These are phyloP conservation scores for Tanytarsus gracilentus DNA, from an alignment of 2,888 invertebrate genomes.

Conservation along the genomic window DNA sequence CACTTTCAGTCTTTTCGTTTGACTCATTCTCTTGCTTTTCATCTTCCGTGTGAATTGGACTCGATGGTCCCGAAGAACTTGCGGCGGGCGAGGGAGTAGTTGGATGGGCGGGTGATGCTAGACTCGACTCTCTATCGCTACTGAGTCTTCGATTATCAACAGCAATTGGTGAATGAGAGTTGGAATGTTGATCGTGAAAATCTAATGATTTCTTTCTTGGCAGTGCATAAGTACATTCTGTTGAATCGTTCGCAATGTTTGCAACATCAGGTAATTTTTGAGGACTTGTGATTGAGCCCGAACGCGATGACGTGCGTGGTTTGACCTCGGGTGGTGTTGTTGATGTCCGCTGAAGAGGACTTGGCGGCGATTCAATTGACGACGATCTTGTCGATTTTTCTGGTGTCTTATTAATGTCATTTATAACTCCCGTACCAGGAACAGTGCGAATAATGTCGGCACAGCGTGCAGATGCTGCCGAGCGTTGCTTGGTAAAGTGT, in stretches of 20 bases:
- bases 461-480: conserved; percentile 43
- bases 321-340: conserved; percentile 42
- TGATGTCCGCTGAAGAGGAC: conserved; percentile 35
- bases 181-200: conserved; percentile 18
- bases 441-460: conserved; percentile 45
- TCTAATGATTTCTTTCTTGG: conserved; percentile 25
- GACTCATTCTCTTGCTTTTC: conserved; percentile 50
- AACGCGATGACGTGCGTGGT: conserved; percentile 34
- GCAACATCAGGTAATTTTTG: conserved; percentile 36
- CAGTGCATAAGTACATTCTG: no score
- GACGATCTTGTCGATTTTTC: conserved; percentile 32
- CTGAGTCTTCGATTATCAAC: conserved; percentile 32
- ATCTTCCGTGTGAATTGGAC: conserved; percentile 44
- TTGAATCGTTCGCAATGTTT: conserved; percentile 31
- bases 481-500: conserved; percentile 73
- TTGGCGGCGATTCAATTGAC: conserved; percentile 38
- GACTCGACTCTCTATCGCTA: conserved; percentile 32
- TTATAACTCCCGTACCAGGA: conserved; percentile 47
- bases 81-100: conserved; percentile 39
- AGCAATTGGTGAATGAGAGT: not conserved
- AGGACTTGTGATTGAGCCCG: conserved; percentile 39
- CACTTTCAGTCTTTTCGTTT: conserved; percentile 46
- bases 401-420: conserved; percentile 34
- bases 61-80: conserved; percentile 43
- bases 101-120: conserved; percentile 34